These are phyloP conservation scores for Bergia puertoricense DNA, from an alignment of 92 coral and sea anemone genomes.

Conservation along the genomic window DNA sequence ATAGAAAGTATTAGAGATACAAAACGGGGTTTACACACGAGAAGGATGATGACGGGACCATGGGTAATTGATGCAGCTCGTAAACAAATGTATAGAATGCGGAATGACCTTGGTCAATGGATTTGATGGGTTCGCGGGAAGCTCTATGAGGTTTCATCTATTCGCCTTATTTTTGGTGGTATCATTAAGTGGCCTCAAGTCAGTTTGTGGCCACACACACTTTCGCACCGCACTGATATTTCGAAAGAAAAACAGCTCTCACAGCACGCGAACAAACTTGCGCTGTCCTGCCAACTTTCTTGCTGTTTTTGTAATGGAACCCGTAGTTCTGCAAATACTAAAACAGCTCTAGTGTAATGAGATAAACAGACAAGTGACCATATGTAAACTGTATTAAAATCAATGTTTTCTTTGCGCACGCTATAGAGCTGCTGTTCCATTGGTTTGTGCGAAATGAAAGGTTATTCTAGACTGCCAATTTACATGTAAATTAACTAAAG, in stretches of 20 bases:
- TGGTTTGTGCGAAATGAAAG: conserved; percentile 2
- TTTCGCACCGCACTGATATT: conserved; percentile 6
- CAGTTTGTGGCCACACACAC: conserved; percentile 38
- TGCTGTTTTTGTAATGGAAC: conserved; percentile 49
- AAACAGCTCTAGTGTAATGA: conserved; percentile 44
- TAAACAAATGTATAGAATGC: conserved; percentile 33
- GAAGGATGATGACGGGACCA: background rate
- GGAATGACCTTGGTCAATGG: conserved; percentile 13
- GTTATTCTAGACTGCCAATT: conserved; percentile 26
- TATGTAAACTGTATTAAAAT: conserved; percentile 46
- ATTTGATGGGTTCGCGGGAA: background rate
- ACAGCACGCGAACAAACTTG: conserved; percentile 40
- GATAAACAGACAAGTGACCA: conserved; percentile 45
- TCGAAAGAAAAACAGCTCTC: conserved; percentile 44
- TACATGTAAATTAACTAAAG: conserved; percentile 9
- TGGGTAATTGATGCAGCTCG: background rate
- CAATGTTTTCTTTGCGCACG: conserved; percentile 50
- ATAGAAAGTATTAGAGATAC: background rate
- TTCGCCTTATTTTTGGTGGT: background rate
- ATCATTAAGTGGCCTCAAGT: background rate
- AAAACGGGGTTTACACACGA: background rate
- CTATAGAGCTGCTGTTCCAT: conserved; percentile 16
- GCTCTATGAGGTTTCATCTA: background rate
- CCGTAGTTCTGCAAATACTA: conserved; percentile 38
- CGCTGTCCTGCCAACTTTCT: conserved; percentile 33